Base-by-base conservation (phyloP, 2,113 vertebrate species). In the Climacteris rufus region DNA sequence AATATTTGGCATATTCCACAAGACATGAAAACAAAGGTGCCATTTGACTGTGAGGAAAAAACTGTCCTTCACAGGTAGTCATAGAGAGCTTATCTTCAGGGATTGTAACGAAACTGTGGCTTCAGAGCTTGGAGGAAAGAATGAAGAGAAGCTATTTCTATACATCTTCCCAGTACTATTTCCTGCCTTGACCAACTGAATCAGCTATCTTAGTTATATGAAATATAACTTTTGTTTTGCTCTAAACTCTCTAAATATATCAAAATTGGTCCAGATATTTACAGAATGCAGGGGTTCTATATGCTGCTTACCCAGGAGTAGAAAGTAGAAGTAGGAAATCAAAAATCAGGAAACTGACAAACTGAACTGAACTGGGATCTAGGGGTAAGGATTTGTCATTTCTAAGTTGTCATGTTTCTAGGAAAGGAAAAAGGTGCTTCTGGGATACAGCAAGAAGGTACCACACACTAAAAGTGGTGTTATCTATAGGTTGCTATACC, bases 1-100 rank as follows among this genome's bases (percentile, higher is more conserved):
- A 96, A 74, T 86, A 72, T 79, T 72, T 84, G 22, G 42, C 82
- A 74, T 80, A 89, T 94, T 93, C 82, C 72, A 93, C 30, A 78
- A 50, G 53, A 77, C 23, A 13, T n/a, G 10, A 42, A 88, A 86
- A 16, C 19, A 83, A 74, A 86, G 14, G 24, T 88, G 31, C 40
- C 31, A 35, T 28, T 70, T 74, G 24, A 66, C 12, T 68, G 15
- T 3, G 6, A 92, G 19, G 39, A 45, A 53, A 69, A 78, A 70
- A 59, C 31, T 83, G 18, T 82, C 53, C 49, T 82, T 61, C 45
- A 70, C 21, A 69, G 33, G 16, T 60, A 47, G 15, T 68, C 21
- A n/a, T 14, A 68, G 57, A 75, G 31, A 52, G 30, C 35, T 81
- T 75, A 33, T 78, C 8, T 61, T 89, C 21, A 52, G 40, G 13